phyloP scores from a whole-genome alignment of 1,140 invertebrate species.

The Apis mellifera region DNA sequence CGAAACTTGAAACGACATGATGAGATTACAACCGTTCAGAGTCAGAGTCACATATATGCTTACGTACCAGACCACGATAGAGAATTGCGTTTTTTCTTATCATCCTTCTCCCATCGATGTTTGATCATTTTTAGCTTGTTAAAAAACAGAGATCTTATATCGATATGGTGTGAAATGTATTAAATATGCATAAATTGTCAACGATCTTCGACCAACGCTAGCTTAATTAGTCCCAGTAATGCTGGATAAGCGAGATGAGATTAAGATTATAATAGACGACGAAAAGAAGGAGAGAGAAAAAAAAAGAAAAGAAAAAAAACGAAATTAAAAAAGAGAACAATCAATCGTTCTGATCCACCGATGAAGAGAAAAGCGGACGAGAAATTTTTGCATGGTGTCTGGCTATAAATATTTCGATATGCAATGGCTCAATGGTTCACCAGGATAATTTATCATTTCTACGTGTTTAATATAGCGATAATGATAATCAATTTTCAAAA shows the following conservation, averaged over 20 bases:
- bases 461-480: conserved; percentile 27
- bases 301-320: background rate
- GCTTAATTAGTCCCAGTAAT: conserved; percentile 57
- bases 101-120: conserved; percentile 67
- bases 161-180: conserved; percentile 51
- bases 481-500: conserved; percentile 10
- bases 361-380: conserved; percentile 36
- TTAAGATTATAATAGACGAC: conserved; percentile 22
- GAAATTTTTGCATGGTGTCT: conserved; percentile 40
- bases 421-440: conserved; percentile 11
- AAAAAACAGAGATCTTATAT: conserved; percentile 57
- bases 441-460: conserved; percentile 11
- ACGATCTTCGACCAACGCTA: conserved; percentile 71
- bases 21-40: conserved; percentile 38
- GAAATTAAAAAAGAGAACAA: background rate
- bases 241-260: conserved; percentile 44
- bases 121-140: conserved; percentile 72
- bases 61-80: conserved; percentile 65
- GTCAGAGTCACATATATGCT: conserved; percentile 63
- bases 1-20: conserved; percentile 30
- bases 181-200: conserved; percentile 63
- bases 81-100: conserved; percentile 56
- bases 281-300: background rate
- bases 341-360: conserved; percentile 21
- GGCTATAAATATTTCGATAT: conserved; percentile 1